phyloP scores from a whole-genome alignment of 2,797 vertebrate genomes.

The Sebastes elongatus region DNA sequence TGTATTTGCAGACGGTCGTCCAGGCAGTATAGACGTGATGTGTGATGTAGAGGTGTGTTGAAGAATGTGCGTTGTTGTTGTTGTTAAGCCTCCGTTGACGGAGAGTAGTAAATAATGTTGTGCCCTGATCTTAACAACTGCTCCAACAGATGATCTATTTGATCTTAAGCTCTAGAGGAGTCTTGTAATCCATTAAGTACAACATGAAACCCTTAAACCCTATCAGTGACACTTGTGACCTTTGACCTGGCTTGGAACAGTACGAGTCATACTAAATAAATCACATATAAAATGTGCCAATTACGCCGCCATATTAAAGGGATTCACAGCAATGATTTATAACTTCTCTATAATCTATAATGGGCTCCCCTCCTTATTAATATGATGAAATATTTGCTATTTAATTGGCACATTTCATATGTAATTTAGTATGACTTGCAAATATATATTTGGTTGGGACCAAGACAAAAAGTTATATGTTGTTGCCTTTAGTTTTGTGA shows the following conservation, averaged over 20 bases:
- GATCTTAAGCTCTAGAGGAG: constrained; percentile 26
- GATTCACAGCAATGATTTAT: background rate
- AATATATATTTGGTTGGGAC: too few relatives aligned
- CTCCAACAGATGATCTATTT: constrained; percentile 29
- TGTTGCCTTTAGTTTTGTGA: too few relatives aligned
- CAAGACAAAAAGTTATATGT: too few relatives aligned
- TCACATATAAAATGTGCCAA: background rate
- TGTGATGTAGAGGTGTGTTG: background rate
- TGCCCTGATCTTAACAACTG: constrained; percentile 1
- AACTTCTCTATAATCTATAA: background rate
- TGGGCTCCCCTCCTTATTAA: background rate
- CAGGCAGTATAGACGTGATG: background rate
- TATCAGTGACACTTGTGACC: constrained; percentile 20
- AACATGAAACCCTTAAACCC: constrained; percentile 55
- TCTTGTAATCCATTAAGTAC: constrained; percentile 55
- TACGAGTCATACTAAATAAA: background rate
- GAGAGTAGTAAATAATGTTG: constrained; percentile 4
- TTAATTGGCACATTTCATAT: too few relatives aligned
- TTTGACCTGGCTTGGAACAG: constrained; percentile 6
- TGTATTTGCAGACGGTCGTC: background rate
- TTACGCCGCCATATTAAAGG: background rate
- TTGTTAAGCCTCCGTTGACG: background rate
- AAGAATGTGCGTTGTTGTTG: background rate
- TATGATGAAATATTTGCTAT: too few relatives aligned
- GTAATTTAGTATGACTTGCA: too few relatives aligned